phyloP scores from a whole-genome alignment of 2,888 invertebrate species.

The Drosophila mayaguana region DNA sequence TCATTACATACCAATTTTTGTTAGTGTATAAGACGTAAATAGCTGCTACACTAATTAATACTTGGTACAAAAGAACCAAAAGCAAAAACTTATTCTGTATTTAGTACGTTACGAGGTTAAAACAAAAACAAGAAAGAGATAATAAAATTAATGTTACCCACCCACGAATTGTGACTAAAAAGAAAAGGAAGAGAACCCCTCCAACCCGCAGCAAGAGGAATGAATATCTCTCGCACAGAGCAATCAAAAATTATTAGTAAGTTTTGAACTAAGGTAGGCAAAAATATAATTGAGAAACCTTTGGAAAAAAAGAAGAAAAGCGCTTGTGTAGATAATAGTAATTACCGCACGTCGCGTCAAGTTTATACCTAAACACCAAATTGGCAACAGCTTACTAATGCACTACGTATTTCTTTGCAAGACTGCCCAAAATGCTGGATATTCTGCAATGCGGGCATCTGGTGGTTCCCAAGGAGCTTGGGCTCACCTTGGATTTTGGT shows the following conservation, averaged over 20 bases:
- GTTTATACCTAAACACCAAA: constrained; percentile 26
- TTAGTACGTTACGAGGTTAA: constrained; percentile 55
- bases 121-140: constrained; percentile 16
- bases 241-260: constrained; percentile 26
- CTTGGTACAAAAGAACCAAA: constrained; percentile 46
- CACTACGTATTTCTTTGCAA: constrained; percentile 77
- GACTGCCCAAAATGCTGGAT: constrained; percentile 70
- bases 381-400: constrained; percentile 66
- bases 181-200: constrained; percentile 10
- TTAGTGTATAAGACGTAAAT: constrained; percentile 66
- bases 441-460: constrained; percentile 46
- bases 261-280: constrained; percentile 45
- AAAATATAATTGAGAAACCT: constrained; percentile 8
- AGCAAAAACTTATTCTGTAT: constrained; percentile 53
- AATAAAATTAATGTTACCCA: constrained; percentile 76
- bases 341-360: constrained; percentile 41
- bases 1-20: constrained; percentile 48
- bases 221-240: constrained; percentile 18
- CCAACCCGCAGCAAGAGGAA: constrained; percentile 22
- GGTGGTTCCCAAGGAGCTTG: constrained; percentile 40
- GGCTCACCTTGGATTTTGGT: constrained; percentile 41
- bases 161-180: constrained; percentile 55
- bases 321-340: constrained; percentile 41
- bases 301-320: constrained; percentile 11
- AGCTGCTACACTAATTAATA: constrained; percentile 53